These are phyloP conservation scores for Paramuricea clavata DNA, from an alignment of 92 coral and sea anemone genomes.

Conservation along the genomic window DNA sequence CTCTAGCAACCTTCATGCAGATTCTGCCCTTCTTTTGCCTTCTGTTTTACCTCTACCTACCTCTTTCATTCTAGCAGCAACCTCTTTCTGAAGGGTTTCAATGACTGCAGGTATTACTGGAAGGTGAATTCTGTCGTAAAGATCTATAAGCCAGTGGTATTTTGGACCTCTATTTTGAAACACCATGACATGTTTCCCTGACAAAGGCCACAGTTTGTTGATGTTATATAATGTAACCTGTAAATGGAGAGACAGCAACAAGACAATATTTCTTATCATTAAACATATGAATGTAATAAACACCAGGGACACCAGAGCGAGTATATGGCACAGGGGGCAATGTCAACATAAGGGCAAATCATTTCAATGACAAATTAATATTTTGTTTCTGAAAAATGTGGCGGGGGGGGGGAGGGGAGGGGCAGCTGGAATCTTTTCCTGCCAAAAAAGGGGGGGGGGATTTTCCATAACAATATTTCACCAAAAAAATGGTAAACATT, in stretches of 20 bases:
- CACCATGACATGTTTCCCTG: slow-evolving; percentile 78
- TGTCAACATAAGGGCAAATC: too few relatives aligned
- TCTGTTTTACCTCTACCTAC: slow-evolving; percentile 1
- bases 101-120: slow-evolving; percentile 68
- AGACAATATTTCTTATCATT: too few relatives aligned
- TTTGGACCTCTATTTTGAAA: slow-evolving; percentile 23
- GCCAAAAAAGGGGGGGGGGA: too few relatives aligned
- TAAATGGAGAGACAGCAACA: background rate
- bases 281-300: too few relatives aligned
- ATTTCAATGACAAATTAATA: too few relatives aligned
- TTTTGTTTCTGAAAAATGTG: too few relatives aligned
- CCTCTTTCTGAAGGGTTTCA: slow-evolving; percentile 59
- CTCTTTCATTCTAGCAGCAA: slow-evolving; percentile 12
- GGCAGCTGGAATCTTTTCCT: too few relatives aligned
- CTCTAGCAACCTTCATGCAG: slow-evolving; percentile 55
- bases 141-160: slow-evolving; percentile 70
- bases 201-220: slow-evolving; percentile 69
- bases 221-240: slow-evolving; percentile 75
- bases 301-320: too few relatives aligned
- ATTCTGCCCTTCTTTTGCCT: slow-evolving; percentile 45
- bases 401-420: too few relatives aligned
- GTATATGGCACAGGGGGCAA: too few relatives aligned
- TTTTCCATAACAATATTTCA: too few relatives aligned
- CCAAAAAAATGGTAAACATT: background rate
- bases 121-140: slow-evolving; percentile 64